Base-by-base conservation (phyloP, 2,113 vertebrate genomes). In the Cathartes aura region DNA sequence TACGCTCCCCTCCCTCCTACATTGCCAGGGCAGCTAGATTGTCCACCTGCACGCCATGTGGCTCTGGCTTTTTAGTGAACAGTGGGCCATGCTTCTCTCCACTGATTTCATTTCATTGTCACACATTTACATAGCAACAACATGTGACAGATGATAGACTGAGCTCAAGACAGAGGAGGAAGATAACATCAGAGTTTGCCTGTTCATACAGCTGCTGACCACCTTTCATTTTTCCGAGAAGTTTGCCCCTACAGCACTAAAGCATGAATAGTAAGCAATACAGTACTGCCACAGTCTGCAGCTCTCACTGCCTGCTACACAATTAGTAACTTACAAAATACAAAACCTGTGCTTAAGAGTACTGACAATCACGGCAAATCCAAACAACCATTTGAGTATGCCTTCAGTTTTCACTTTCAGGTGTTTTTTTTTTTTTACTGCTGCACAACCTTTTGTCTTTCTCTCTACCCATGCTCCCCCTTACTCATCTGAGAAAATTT, bases 11-110 rank as follows among this genome's bases (percentile, higher is more conserved):
- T 88, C 53, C 73, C 64, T 68, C 23, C 15, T 56, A 29, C 36
- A 0, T 10, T 64, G 82, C n/a, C 70, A 47, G n/a, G n/a, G 52
- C 78, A 71, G n/a, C 45, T 12, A 19, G 23, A 30, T 13, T 70
- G 87, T n/a, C 82, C 82, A 92, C 82, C 87, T 97, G 93, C 85
- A 66, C 48, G 15, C 91, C 93, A 96, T 26, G 91, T 83, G 94
- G 62, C 87, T 91, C 52, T 34, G 45, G 15, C 26, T 59, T 19
- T 48, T 36, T 0, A 40, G 82, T 11, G 52, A 91, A 2, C 70
- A 34, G 84, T 6, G 23, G 47, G 29, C 27, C 7, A 6, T 23
- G 74, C 66, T 47, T 11, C 76, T 47, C 82, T 48, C 21, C 59
- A 14, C 74, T 56, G 82, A 16, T 62, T 80, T 19, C 43, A 47